A percentile compares a stretch with the other conserved stretches of the same genome.
These are phyloP conservation scores for Invenusta paracnida DNA, from an alignment of 2,888 invertebrate species.

Conservation along the genomic window DNA sequence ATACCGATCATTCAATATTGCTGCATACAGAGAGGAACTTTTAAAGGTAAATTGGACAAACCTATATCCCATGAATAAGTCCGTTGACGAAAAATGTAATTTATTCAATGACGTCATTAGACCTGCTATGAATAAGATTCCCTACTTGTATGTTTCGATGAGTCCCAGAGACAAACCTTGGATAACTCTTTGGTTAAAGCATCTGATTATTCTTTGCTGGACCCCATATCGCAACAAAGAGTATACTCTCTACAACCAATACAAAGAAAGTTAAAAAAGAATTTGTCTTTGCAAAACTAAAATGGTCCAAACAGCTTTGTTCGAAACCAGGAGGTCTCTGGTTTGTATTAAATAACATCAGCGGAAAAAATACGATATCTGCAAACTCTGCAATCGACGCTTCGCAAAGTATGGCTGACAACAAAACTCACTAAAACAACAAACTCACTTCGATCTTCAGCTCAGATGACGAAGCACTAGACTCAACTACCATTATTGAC, in stretches of 20 bases:
- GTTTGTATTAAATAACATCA: not conserved
- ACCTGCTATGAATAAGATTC: not conserved
- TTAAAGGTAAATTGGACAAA: not conserved
- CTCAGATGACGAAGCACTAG: not conserved
- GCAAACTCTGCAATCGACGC: not conserved
- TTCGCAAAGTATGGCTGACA: not conserved
- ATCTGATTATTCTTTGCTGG: not conserved
- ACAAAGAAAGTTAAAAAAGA: no score
- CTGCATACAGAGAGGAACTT: not conserved
- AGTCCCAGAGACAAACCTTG: not conserved
- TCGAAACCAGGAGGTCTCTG: no score
- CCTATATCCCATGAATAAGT: not conserved
- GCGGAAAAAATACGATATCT: not conserved
- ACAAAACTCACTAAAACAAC: not conserved
- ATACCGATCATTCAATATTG: no score
- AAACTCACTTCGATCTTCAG: not conserved
- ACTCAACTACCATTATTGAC: not conserved
- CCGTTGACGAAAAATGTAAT: not conserved
- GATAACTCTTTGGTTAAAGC: not conserved
- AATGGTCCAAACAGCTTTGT: no score
- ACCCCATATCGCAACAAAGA: no score
- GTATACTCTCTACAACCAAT: no score
- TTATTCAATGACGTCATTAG: not conserved
- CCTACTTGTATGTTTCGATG: not conserved
- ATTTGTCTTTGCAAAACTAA: no score